These are phyloP conservation scores for Drosophila emarginata DNA, from an alignment of 2,888 invertebrate genomes.

Conservation along the genomic window DNA sequence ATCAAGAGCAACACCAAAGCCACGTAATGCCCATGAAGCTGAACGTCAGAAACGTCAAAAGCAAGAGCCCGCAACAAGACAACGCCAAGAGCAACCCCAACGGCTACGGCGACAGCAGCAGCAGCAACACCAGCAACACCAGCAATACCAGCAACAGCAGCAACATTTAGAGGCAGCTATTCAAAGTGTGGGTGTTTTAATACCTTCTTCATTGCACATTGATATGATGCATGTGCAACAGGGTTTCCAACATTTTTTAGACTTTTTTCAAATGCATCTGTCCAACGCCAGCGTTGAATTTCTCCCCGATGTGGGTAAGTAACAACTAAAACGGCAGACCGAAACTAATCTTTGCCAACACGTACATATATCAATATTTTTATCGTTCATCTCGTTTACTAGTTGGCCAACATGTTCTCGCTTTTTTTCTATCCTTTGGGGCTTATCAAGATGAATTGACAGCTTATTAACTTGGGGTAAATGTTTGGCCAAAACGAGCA, in stretches of 20 bases:
- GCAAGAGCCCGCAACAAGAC: conserved; percentile 39
- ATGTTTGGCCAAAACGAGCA: conserved; percentile 21
- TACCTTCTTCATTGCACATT: conserved; percentile 73
- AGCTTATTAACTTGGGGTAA: conserved; percentile 30
- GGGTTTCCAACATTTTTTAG: conserved; percentile 80
- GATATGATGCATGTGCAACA: conserved; percentile 79
- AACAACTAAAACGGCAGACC: conserved; percentile 1
- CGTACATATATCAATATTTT: conserved; percentile 37
- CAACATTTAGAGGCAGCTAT: conserved; percentile 24
- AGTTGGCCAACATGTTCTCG: conserved; percentile 9
- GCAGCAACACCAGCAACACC: conserved; percentile 23
- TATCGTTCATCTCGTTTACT: conserved; percentile 36
- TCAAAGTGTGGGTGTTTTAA: conserved; percentile 77
- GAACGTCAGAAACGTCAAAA: conserved; percentile 60
- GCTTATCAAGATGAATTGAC: conserved; percentile 38
- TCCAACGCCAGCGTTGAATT: conserved; percentile 80
- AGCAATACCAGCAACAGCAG: conserved; percentile 20
- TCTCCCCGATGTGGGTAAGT: conserved; percentile 80
- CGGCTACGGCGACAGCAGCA: conserved; percentile 12
- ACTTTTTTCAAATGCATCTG: conserved; percentile 80
- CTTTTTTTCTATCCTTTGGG: conserved; percentile 8
- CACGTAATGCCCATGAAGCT: conserved; percentile 58
- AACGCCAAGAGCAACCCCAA: conserved; percentile 22
- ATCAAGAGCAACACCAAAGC: conserved; percentile 26
- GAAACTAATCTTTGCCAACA: conserved; percentile 9